Base-by-base conservation (phyloP, 2,797 vertebrate genomes). In the Gymnodraco acuticeps region DNA sequence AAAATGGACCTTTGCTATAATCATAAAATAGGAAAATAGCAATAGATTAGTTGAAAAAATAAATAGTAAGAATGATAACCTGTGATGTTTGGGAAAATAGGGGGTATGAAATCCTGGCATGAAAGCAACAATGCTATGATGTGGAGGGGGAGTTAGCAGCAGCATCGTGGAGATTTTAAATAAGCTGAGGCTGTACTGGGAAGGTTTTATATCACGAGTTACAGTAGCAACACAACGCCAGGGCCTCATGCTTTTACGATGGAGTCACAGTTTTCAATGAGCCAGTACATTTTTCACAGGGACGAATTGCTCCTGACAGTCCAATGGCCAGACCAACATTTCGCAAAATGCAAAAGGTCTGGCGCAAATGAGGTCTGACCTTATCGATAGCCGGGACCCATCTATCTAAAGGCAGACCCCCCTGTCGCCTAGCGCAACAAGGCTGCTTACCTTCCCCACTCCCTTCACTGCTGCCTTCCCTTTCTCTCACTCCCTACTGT, bases 271-370 rank as follows among this genome's bases (percentile, higher is more conserved):
- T 89, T 88, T 91, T 91, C 92, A 80, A 75, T 62, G 83, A 93
- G 87, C 78, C 84, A 64, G 79, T 91, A 73, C 90, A 95, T 96
- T 96, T 96, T 94, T 96, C 94, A 95, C 20, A 12, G 64, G 65
- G 73, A 92, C 80, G 73, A 87, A 90, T 93, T 92, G 77, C 91
- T 91, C 87, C 80, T 95, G 96, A 95, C 96, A 95, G 92, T 90
- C 91, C 87, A 84, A 92, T 82, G 92, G 94, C 92, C 85, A 82
- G 93, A 89, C 90, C 92, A 95, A 89, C 94, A 89, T 95, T 96
- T 95, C 92, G 81, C 94, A 78, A 95, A 94, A 96, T 95, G 95
- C 96, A 88, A 94, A 96, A 95, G 94, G 94, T 94, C 95, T 95
- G 83, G 91, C 86, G 94, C 90, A 95, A 95, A 96, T 97, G 92